Conservation (phyloP, 2,113 vertebrate species). For the Hypanus sabinus region DNA sequence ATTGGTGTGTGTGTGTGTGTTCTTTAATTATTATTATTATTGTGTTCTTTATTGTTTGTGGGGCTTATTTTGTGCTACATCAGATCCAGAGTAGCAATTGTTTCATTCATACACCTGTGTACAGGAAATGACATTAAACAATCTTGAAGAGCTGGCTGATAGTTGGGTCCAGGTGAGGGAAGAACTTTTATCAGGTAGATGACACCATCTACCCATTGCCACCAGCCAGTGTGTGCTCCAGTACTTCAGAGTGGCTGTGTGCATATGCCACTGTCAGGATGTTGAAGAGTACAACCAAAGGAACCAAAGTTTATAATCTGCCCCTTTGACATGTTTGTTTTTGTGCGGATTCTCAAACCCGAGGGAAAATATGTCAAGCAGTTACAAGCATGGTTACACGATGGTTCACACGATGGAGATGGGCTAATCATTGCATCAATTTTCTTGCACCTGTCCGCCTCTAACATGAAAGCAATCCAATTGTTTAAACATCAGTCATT, state of each 20-base stretch:
- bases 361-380: neutral
- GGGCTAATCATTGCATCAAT: neutral
- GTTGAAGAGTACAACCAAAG: neutral
- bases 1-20: too few relatives aligned
- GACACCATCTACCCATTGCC: neutral
- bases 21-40: too few relatives aligned
- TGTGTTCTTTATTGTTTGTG: too few relatives aligned
- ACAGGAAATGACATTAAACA: too few relatives aligned
- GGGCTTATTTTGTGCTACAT: too few relatives aligned
- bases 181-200: neutral
- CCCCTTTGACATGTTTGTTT: neutral
- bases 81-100: too few relatives aligned
- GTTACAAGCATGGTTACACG: neutral
- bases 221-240: neutral
- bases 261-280: neutral
- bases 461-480: neutral
- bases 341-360: neutral
- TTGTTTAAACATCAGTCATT: neutral
- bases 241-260: neutral
- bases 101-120: too few relatives aligned
- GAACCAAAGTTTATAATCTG: neutral
- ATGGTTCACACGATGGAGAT: neutral
- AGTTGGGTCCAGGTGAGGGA: too few relatives aligned
- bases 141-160: too few relatives aligned
- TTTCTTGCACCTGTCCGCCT: neutral